These are phyloP conservation scores for Monochamus alternatus DNA, from an alignment of 2,888 invertebrate species.

Conservation along the genomic window DNA sequence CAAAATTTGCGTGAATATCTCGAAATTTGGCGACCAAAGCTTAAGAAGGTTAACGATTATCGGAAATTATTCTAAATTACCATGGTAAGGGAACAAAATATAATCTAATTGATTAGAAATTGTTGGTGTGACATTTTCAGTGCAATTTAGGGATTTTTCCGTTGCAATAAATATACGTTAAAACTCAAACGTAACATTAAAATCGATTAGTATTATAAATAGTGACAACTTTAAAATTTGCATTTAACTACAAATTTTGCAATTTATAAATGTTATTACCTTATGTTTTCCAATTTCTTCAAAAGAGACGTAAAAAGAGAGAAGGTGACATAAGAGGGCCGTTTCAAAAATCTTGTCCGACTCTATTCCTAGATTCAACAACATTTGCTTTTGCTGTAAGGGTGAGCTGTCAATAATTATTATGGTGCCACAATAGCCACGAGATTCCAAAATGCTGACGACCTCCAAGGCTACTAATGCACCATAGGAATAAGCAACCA, in stretches of 20 bases:
- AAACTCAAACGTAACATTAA: too few relatives aligned
- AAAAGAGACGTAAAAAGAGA: slow-evolving; percentile 71
- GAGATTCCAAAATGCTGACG: slow-evolving; percentile 79
- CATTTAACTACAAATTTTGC: too few relatives aligned
- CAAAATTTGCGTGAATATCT: not conserved
- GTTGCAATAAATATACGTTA: too few relatives aligned
- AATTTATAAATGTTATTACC: slow-evolving; percentile 51
- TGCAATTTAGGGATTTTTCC: too few relatives aligned
- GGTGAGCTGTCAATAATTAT: slow-evolving; percentile 89
- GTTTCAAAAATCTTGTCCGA: slow-evolving; percentile 74
- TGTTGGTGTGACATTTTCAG: too few relatives aligned
- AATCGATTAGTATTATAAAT: too few relatives aligned
- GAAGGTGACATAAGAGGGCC: slow-evolving; percentile 70
- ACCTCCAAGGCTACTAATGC: slow-evolving; percentile 84
- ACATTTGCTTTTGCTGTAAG: slow-evolving; percentile 74
- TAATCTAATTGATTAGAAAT: too few relatives aligned
- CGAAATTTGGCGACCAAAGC: not conserved
- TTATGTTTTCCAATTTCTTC: slow-evolving; percentile 69
- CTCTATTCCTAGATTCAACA: slow-evolving; percentile 69
- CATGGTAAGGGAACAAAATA: too few relatives aligned
- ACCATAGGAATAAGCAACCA: slow-evolving; percentile 94
- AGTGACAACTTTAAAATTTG: too few relatives aligned
- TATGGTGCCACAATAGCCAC: slow-evolving; percentile 77
- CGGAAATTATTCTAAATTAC: too few relatives aligned
- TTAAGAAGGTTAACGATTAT: not conserved